phyloP scores from a whole-genome alignment of 2,797 vertebrate species.

The Pseudocheirus occidentalis region DNA sequence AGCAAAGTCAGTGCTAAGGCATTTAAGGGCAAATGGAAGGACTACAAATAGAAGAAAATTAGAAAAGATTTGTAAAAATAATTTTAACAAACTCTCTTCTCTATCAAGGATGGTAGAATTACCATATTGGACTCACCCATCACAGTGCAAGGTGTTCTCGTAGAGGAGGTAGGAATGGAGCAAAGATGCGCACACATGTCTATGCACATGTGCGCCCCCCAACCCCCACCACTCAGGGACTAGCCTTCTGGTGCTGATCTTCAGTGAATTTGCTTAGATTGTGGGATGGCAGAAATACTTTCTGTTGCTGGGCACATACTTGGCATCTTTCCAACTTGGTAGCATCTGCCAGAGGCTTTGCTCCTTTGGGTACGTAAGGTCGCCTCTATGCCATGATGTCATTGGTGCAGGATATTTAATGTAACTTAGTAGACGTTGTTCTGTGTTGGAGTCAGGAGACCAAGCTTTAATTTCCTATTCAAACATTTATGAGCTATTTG shows the following conservation, averaged over 20 bases:
- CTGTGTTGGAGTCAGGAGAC: not conserved
- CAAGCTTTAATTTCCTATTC: not conserved
- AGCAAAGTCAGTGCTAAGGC: not conserved
- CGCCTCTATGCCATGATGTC: not conserved
- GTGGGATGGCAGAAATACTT: not conserved
- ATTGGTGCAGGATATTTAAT: not conserved
- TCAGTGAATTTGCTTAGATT: not conserved
- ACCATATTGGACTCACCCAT: not conserved
- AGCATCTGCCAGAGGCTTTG: not conserved
- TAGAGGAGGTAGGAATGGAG: not conserved
- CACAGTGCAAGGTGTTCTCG: not conserved
- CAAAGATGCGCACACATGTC: not conserved
- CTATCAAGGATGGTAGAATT: not conserved
- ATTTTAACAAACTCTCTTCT: not conserved
- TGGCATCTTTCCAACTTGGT: not conserved
- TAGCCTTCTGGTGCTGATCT: not conserved
- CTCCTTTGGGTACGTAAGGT: not conserved
- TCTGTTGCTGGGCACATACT: not conserved
- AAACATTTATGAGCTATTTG: not conserved
- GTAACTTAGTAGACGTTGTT: not conserved
- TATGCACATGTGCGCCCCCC: too few relatives aligned
- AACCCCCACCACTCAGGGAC: not conserved
- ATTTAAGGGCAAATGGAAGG: not conserved
- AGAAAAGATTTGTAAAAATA: not conserved
- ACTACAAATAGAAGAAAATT: not conserved